phyloP scores from a whole-genome alignment of 30 jellyfish, hydroid and myxozoan genomes.

The Nemopilema nomurai region DNA sequence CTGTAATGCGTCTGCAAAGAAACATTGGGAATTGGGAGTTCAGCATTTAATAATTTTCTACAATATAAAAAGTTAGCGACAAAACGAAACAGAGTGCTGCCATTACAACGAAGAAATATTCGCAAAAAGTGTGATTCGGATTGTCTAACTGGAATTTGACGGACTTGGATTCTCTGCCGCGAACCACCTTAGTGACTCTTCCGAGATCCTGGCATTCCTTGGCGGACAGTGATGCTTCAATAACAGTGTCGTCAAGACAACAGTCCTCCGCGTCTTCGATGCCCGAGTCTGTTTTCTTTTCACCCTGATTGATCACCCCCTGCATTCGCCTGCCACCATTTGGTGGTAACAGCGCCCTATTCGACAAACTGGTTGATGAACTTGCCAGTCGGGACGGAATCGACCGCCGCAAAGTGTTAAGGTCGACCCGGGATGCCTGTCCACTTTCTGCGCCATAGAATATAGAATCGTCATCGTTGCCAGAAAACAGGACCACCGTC shows the following conservation, averaged over 20 bases:
- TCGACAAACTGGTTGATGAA: slow-evolving; percentile 5
- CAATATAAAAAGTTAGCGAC: slow-evolving; percentile 20
- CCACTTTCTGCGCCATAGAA: slow-evolving; percentile 72
- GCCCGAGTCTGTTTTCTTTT: slow-evolving; percentile 85
- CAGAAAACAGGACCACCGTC: slow-evolving; percentile 94
- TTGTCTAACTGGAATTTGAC: slow-evolving; percentile 52
- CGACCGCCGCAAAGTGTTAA: slow-evolving; percentile 46
- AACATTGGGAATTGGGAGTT: too few relatives aligned
- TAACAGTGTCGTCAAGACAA: slow-evolving; percentile 40
- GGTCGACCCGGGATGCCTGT: slow-evolving; percentile 20
- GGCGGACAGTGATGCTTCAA: slow-evolving; percentile 65
- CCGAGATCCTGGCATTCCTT: slow-evolving; percentile 66
- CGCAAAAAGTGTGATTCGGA: neutral
- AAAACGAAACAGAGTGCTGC: slow-evolving; percentile 13
- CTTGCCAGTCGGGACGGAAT: slow-evolving; percentile 32
- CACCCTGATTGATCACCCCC: slow-evolving; percentile 1
- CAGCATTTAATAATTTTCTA: neutral
- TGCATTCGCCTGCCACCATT: neutral
- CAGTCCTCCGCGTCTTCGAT: slow-evolving; percentile 89
- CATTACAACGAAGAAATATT: slow-evolving; percentile 34
- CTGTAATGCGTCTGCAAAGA: too few relatives aligned
- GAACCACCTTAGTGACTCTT: slow-evolving; percentile 43
- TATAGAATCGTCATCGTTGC: slow-evolving; percentile 97
- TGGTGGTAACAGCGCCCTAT: slow-evolving; percentile 1
- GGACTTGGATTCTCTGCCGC: slow-evolving; percentile 57